A percentile compares a stretch with the other conserved stretches of the same genome.
These are phyloP conservation scores for Drosophila sp. DNA, from an alignment of 1,140 invertebrate genomes.

Conservation along the genomic window DNA sequence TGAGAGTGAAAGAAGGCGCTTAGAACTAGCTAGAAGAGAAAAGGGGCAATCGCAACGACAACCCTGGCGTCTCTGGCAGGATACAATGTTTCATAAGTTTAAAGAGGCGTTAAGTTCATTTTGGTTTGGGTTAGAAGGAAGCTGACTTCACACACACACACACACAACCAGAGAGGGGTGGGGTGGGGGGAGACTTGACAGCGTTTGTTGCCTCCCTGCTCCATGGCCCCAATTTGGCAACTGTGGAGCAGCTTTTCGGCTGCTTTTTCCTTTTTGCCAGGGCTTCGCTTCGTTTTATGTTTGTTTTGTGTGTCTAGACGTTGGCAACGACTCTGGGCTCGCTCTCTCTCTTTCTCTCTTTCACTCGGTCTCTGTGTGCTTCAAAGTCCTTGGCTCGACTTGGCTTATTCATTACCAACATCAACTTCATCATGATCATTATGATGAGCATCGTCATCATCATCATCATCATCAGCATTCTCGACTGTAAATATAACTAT, in stretches of 20 bases:
- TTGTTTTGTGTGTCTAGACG: slow-evolving; percentile 75
- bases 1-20: not conserved
- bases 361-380: not conserved
- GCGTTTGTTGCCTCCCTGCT: not conserved
- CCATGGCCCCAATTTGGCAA: not conserved
- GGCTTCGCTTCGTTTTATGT: slow-evolving; percentile 63
- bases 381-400: slow-evolving; percentile 42
- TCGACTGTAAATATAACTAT: slow-evolving; percentile 62
- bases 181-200: not conserved
- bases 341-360: slow-evolving; percentile 5
- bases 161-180: not conserved
- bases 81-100: slow-evolving; percentile 73
- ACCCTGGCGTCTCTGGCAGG: slow-evolving; percentile 38
- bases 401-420: slow-evolving; percentile 72
- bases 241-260: slow-evolving; percentile 11
- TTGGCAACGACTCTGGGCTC: slow-evolving; percentile 41
- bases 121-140: slow-evolving; percentile 18
- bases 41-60: slow-evolving; percentile 9
- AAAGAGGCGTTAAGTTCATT: slow-evolving; percentile 79
- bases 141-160: slow-evolving; percentile 7
- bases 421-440: slow-evolving; percentile 34
- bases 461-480: slow-evolving; percentile 28
- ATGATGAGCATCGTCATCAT: slow-evolving; percentile 23
- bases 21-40: not conserved
- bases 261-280: slow-evolving; percentile 25